Conservation (phyloP, 2,113 vertebrate species). For the Grammomys dolichurus region DNA sequence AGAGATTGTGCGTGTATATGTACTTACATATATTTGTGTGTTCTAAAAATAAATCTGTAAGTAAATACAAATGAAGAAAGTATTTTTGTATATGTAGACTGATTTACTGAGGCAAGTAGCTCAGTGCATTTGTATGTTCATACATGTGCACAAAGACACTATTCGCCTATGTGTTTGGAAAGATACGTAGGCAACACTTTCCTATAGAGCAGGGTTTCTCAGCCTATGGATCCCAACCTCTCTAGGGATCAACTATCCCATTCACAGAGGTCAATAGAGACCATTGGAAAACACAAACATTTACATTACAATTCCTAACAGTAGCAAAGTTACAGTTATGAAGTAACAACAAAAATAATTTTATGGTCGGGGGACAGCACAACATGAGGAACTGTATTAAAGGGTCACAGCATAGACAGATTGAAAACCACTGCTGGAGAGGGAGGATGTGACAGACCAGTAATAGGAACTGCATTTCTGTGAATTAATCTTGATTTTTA, state of each 20-base stretch:
- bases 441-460: background rate
- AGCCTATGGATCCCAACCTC: background rate
- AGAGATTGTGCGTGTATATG: too few relatives aligned
- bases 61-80: background rate
- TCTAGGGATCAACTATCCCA: background rate
- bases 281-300: background rate
- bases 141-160: background rate
- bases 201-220: background rate
- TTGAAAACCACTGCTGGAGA: background rate
- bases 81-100: background rate
- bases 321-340: background rate
- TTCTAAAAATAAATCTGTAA: background rate
- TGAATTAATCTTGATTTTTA: constrained; percentile 5
- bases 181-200: background rate
- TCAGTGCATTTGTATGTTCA: background rate
- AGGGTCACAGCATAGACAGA: background rate
- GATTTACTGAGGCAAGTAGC: background rate
- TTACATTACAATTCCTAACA: background rate
- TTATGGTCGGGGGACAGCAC: background rate
- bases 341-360: background rate
- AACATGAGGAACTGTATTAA: background rate
- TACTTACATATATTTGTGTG: background rate
- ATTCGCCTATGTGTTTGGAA: background rate
- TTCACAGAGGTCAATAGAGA: background rate
- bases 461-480: constrained; percentile 9